Percentiles rank a stretch among this genome's conserved stretches.
Evolutionary conservation across 2,797 vertebrate species (phyloP).

Genomic region (Sebastes kiyomatsui): DNA sequence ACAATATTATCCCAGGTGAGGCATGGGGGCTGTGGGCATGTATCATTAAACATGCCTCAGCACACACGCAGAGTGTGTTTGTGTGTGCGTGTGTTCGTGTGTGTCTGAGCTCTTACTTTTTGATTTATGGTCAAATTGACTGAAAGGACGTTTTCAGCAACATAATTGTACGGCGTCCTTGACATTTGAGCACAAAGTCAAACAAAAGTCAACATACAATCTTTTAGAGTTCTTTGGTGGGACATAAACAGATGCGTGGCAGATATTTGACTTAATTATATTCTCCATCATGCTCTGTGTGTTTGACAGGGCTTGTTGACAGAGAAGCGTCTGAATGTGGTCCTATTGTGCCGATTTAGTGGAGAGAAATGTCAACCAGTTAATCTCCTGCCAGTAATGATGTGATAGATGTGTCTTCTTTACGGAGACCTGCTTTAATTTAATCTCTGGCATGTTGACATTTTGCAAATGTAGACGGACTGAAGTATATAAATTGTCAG

Average conservation of each 20-base stretch:
- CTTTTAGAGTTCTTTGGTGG: slow-evolving; percentile 18
- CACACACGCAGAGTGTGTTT: neutral
- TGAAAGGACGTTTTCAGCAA: slow-evolving; percentile 50
- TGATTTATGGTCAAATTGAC: slow-evolving; percentile 62
- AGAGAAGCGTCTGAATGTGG: slow-evolving; percentile 42
- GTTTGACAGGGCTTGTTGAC: slow-evolving; percentile 51
- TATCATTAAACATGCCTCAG: slow-evolving; percentile 36
- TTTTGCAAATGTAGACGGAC: slow-evolving; percentile 71
- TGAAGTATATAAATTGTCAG: slow-evolving; percentile 50
- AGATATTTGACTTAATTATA: slow-evolving; percentile 72
- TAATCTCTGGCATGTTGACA: slow-evolving; percentile 71
- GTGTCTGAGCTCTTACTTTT: slow-evolving; percentile 9
- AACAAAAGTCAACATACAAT: slow-evolving; percentile 28
- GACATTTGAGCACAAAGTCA: slow-evolving; percentile 52
- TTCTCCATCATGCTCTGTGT: slow-evolving; percentile 61
- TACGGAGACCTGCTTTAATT: slow-evolving; percentile 68
- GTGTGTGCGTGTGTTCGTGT: neutral
- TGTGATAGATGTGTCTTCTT: slow-evolving; percentile 69
- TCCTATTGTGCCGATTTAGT: slow-evolving; percentile 55
- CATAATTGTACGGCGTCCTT: slow-evolving; percentile 54
- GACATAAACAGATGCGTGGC: slow-evolving; percentile 9
- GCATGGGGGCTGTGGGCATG: neutral
- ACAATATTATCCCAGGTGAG: slow-evolving; percentile 42
- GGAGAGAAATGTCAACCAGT: slow-evolving; percentile 68
- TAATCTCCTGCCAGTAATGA: slow-evolving; percentile 72